Conservation (phyloP, 2,888 invertebrate species). For the Suillia variegata region DNA sequence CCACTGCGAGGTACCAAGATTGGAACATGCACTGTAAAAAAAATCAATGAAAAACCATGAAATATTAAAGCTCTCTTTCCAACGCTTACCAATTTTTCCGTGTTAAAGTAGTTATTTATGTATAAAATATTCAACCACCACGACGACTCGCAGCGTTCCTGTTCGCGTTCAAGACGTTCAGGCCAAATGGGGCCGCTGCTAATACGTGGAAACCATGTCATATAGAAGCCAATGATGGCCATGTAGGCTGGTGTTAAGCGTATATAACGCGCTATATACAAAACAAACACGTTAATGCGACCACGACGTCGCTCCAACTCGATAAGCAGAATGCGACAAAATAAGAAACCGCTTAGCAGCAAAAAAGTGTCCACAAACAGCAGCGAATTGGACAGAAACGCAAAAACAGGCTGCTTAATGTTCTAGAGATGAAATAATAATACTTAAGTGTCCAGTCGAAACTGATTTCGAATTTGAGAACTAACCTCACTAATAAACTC, state of each 20-base stretch:
- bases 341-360: constrained; percentile 73
- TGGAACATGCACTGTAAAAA: constrained; percentile 53
- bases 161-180: constrained; percentile 64
- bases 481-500: constrained; percentile 62
- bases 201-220: constrained; percentile 72
- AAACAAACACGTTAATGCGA: constrained; percentile 66
- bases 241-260: constrained; percentile 77
- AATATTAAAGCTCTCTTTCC: neutral
- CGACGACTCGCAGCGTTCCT: constrained; percentile 67
- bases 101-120: constrained; percentile 74
- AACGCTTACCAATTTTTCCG: constrained; percentile 62
- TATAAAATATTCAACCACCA: constrained; percentile 80
- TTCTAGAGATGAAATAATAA: constrained; percentile 59
- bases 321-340: constrained; percentile 69
- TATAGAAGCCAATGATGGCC: constrained; percentile 74
- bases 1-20: constrained; percentile 66
- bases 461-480: neutral
- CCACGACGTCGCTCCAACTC: constrained; percentile 72
- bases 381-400: constrained; percentile 71
- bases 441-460: neutral
- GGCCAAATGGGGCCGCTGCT: constrained; percentile 80
- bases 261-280: constrained; percentile 72
- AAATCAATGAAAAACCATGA: neutral
- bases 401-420: constrained; percentile 65
- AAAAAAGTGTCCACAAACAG: constrained; percentile 76